These are phyloP conservation scores for Craterocephalus amniculus DNA, from an alignment of 2,797 vertebrate species.

Conservation along the genomic window DNA sequence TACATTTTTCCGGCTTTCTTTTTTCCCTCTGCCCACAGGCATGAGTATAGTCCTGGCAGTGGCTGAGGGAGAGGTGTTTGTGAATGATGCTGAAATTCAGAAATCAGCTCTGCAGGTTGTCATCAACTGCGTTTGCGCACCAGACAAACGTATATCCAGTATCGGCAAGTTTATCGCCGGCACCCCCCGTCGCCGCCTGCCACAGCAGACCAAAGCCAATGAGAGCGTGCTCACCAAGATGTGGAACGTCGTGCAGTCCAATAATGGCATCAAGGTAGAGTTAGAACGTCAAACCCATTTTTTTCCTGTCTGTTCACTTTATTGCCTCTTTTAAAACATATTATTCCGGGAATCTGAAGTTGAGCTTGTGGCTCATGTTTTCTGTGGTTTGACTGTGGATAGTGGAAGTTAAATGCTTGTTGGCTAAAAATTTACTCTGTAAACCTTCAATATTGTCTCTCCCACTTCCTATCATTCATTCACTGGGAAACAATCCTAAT, in stretches of 20 bases:
- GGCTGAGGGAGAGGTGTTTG: conserved; percentile 97
- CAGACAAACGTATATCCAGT: conserved; percentile 95
- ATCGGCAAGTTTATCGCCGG: conserved; percentile 97
- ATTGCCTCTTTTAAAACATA: neutral
- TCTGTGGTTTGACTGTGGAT: neutral
- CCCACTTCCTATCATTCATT: neutral
- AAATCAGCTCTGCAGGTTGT: conserved; percentile 98
- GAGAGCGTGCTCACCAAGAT: conserved; percentile 96
- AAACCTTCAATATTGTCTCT: neutral
- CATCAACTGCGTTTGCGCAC: conserved; percentile 97
- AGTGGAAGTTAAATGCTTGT: neutral
- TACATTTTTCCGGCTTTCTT: conserved; percentile 19
- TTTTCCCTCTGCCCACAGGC: conserved; percentile 75
- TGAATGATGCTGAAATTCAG: conserved; percentile 98
- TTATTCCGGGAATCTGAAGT: neutral
- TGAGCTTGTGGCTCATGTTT: neutral
- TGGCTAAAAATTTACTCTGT: neutral
- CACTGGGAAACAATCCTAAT: neutral
- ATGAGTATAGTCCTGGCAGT: conserved; percentile 98
- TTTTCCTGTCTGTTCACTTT: neutral
- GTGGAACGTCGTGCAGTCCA: conserved; percentile 99
- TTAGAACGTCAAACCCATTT: neutral
- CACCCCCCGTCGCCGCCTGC: conserved; percentile 91
- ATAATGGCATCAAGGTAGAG: conserved; percentile 97
- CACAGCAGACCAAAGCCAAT: conserved; percentile 90